Base-by-base conservation (phyloP, 1,140 invertebrate genomes). In the Oncopodura yosiiana region DNA sequence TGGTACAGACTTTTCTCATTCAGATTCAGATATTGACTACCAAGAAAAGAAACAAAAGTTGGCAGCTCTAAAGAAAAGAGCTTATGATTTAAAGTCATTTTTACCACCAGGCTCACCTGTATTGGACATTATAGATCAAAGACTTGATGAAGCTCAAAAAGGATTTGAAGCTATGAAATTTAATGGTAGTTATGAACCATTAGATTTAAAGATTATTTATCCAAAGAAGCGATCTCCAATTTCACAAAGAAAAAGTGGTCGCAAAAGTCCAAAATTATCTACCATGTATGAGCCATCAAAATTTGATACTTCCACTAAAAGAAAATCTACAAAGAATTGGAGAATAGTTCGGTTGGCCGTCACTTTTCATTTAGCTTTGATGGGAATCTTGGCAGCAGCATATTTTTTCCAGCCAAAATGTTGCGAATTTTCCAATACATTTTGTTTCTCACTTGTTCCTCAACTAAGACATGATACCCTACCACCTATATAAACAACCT, bases 1-100 rank as follows among this genome's bases (percentile, higher is more conserved):
- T 49, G 58, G 58, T 18, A 60, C 62, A 12, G 62, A 64, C 29
- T 61, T 61, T 54, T 64, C 59, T n/a, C 58, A 64, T 45, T 64
- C 62, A 4, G 62, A 64, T 34, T 64, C 62, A 0, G 62, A 64
- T 34, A 59, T 61, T 42, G 62, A 64, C 36, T 58, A 55, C 38
- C 46, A 56, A 42, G 62, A 61, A 42, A 30, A 48, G 24, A 32
- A 46, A 39, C 32, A 56, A 30, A 61, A 61, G 34, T 39, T 64
- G 26, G 62, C 52, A 6, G 59, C 58, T 19, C 30, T 64, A 14
- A 52, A 52, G 39, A 58, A 61, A 50, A 24, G 62, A 12, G 62
- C 62, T 11, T 39, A 30, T 19, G 59, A 64, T 30, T 34, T 64
- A 12, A 61, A 58, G 43, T 44, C 58, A 24, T 64, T 61, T 37